A percentile compares a stretch with the other conserved stretches of the same genome.
Evolutionary conservation across 2,113 vertebrate genomes (phyloP).

Genomic region (Sus scrofa): DNA sequence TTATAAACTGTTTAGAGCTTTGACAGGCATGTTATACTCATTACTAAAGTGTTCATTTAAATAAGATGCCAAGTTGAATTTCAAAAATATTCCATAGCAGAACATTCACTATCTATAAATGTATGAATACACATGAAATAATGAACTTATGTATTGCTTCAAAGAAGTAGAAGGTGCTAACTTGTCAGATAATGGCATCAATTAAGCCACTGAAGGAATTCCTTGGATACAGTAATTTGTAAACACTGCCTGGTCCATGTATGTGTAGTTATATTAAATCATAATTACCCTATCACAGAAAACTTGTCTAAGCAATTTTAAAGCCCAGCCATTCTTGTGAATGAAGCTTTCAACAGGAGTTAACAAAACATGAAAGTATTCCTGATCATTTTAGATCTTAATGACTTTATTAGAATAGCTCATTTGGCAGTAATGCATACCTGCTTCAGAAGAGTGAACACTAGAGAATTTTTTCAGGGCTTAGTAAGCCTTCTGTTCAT

Average conservation of each 20-base stretch:
- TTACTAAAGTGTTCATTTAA: conserved; percentile 3
- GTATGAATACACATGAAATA: background rate
- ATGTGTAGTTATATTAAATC: background rate
- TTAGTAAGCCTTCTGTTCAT: background rate
- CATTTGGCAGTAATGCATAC: background rate
- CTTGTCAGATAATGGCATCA: background rate
- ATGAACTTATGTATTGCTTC: background rate
- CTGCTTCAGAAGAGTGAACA: background rate
- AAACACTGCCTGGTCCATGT: background rate
- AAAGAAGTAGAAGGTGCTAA: background rate
- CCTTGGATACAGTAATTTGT: background rate
- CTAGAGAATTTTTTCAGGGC: background rate
- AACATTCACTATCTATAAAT: background rate
- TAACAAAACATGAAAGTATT: background rate
- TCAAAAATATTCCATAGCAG: background rate
- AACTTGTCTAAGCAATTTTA: background rate
- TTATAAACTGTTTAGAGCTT: background rate
- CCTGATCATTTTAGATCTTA: background rate
- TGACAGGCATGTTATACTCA: background rate
- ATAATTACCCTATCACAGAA: background rate
- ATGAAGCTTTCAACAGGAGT: background rate
- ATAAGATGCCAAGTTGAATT: conserved; percentile 21
- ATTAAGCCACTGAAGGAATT: background rate
- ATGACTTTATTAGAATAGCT: background rate
- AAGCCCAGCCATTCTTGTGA: background rate